Base-by-base conservation (phyloP, 2,797 vertebrate genomes). In the Onychomys torridus region DNA sequence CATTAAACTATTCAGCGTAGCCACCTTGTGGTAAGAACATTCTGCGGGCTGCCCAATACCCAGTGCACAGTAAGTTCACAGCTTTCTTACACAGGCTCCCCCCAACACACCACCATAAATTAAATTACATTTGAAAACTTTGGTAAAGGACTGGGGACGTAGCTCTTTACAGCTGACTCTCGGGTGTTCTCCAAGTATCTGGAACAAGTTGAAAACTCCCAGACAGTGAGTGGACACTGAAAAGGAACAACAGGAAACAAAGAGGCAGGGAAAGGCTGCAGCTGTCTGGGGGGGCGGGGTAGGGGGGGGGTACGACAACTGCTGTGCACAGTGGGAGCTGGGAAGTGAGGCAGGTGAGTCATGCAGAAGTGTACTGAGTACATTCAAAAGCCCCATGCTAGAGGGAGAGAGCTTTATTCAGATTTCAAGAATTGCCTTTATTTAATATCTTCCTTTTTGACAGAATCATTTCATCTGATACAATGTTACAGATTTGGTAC, bases 401-500 rank as follows among this genome's bases (percentile, higher is more conserved):
- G 46, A 46, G 0, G 2, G 16, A 11, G 23, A 81, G 34, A 87
- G 67, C 40, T 78, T 49, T 83, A n/a, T n/a, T 81, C 76, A 90
- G 49, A 71, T 61, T n/a, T 88, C 59, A 90, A 69, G 34, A 86
- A 89, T 37, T 89, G 40, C 25, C 96, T 91, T 88, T 85, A n/a
- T 87, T 90, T 76, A 92, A 17, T 59, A 61, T 94, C 37, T 46
- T 89, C 43, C 79, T 85, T 77, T 94, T 96, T 96, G 81, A 96
- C 55, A 71, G 52, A 75, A 69, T 87, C 67, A 92, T 93, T 96
- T 95, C 76, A n/a, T 96, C 49, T 84, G 37, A 82, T 88, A 83
- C 46, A 69, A 75, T 83, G 10, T 97, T 25, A 34, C 82, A 2
- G 84, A 67, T 86, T 91, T 94, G n/a, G 6, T 91, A 83, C 32